A percentile compares a stretch with the other conserved stretches of the same genome.
phyloP scores from a whole-genome alignment of 2,113 vertebrate species.

The Hymenochirus boettgeri region DNA sequence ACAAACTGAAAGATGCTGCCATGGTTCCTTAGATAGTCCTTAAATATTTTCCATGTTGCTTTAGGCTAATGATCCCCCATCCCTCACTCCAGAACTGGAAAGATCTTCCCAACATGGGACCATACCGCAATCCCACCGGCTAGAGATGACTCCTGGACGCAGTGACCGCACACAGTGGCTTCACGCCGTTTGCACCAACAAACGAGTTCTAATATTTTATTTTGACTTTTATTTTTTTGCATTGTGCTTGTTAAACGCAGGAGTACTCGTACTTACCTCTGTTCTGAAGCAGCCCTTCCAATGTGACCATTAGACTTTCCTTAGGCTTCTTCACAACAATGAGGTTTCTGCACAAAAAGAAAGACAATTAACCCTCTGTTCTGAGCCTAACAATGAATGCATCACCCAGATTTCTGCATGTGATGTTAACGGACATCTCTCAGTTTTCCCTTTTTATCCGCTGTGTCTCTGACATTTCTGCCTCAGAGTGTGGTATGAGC shows the following conservation, averaged over 20 bases:
- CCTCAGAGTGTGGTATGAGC: neutral
- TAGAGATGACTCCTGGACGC: slow-evolving; percentile 33
- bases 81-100: slow-evolving; percentile 40
- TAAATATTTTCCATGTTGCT: too few relatives aligned
- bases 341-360: neutral
- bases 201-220: neutral
- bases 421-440: too few relatives aligned
- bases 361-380: neutral
- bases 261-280: slow-evolving; percentile 16
- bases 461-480: neutral
- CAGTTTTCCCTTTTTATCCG: neutral
- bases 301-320: neutral
- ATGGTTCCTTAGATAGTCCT: too few relatives aligned
- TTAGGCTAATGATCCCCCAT: neutral
- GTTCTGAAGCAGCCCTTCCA: slow-evolving; percentile 6
- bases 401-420: slow-evolving; percentile 21
- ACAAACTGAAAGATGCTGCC: too few relatives aligned
- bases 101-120: slow-evolving; percentile 29
- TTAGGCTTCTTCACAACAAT: neutral
- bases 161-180: slow-evolving; percentile 38
- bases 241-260: slow-evolving; percentile 23
- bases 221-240: neutral
- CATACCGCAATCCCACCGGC: slow-evolving; percentile 36
- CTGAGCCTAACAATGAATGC: slow-evolving; percentile 9
- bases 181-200: slow-evolving; percentile 33